A percentile compares a stretch with the other conserved stretches of the same genome.
Conservation (phyloP, 2,113 vertebrate genomes). For the Sander vitreus region DNA sequence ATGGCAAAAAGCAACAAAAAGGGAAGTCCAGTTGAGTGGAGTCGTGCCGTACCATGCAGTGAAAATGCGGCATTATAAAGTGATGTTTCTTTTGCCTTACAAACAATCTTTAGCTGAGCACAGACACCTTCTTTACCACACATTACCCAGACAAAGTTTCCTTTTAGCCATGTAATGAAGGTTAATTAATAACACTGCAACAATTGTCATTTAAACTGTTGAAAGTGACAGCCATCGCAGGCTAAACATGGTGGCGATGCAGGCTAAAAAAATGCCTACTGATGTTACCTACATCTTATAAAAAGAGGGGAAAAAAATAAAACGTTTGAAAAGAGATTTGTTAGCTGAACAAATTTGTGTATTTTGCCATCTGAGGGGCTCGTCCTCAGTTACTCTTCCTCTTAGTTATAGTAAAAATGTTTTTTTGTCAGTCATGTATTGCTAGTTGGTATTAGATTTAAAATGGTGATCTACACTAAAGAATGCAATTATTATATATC, state of each 20-base stretch:
- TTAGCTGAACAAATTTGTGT: not conserved
- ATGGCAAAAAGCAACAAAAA: no score
- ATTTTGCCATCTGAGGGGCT: not conserved
- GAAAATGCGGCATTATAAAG: no score
- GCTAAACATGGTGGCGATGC: not conserved
- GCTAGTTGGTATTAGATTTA: not conserved
- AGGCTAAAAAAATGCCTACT: not conserved
- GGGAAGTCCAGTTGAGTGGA: no score
- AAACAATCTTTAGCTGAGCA: not conserved
- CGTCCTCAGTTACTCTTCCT: not conserved
- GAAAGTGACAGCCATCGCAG: not conserved
- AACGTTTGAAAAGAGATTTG: not conserved
- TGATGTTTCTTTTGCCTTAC: not conserved
- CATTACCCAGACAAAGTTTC: not conserved
- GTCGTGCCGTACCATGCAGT: no score
- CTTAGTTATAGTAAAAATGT: not conserved
- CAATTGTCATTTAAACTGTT: not conserved
- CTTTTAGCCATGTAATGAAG: not conserved
- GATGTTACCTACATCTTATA: not conserved
- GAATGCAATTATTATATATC: not conserved
- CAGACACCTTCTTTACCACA: not conserved
- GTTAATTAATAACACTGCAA: not conserved
- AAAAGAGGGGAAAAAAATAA: not conserved
- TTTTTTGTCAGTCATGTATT: not conserved
- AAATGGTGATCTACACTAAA: not conserved